A percentile compares a stretch with the other conserved stretches of the same genome.
Conservation (phyloP, 2,797 vertebrate species). For the Anguilla marmorata region DNA sequence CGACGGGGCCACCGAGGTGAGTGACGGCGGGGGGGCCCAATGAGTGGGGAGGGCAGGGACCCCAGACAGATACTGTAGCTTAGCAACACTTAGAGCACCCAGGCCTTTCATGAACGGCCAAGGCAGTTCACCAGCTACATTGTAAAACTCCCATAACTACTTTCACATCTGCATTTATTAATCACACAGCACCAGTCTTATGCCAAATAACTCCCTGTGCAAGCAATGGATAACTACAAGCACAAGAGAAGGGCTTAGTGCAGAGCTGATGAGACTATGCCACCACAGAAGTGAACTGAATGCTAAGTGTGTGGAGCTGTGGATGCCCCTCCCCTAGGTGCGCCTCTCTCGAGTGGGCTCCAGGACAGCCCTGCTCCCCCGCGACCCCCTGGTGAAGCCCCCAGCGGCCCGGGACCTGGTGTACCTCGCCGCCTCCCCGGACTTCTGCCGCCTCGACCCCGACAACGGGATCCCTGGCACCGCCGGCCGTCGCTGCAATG, state of each 20-base stretch:
- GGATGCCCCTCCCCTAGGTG: constrained; percentile 59
- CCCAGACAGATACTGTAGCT: background rate
- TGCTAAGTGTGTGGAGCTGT: background rate
- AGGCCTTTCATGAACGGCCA: background rate
- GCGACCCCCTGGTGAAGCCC: constrained; percentile 75
- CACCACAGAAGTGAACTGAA: background rate
- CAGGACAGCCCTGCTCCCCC: constrained; percentile 71
- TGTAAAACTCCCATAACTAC: background rate
- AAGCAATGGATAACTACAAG: background rate
- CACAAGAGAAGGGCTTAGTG: background rate
- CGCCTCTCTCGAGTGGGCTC: constrained; percentile 69
- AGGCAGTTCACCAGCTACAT: background rate
- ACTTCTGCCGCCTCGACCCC: constrained; percentile 73
- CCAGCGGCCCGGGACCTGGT: constrained; percentile 71
- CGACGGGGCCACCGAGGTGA: constrained; percentile 75
- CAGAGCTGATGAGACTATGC: background rate
- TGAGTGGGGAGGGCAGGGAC: too few relatives aligned
- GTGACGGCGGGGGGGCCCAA: background rate
- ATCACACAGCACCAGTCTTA: background rate
- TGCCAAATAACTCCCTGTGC: background rate
- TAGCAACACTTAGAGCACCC: background rate
- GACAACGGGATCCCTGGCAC: constrained; percentile 68
- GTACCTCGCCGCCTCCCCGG: constrained; percentile 73
- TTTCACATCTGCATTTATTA: background rate
- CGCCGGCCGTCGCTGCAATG: constrained; percentile 69